Evolutionary conservation across 2,797 vertebrate species (phyloP).

Genomic region (Loris lydekkerianus): DNA sequence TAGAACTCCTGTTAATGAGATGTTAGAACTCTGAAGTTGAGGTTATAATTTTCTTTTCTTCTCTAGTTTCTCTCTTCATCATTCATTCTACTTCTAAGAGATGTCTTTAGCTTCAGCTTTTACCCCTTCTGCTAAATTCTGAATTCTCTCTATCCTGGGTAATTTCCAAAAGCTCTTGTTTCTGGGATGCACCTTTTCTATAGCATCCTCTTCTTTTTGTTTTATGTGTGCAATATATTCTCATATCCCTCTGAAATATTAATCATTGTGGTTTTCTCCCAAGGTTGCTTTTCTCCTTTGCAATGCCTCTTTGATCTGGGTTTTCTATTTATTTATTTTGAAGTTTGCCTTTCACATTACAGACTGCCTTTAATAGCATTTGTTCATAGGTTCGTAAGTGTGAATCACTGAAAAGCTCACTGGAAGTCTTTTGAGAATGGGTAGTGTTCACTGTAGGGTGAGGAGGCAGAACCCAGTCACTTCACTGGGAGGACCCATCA

Average conservation of each 20-base stretch:
- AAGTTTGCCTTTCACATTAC: slow-evolving; percentile 12
- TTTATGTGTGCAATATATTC: not conserved
- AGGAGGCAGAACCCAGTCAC: not conserved
- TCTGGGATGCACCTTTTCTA: not conserved
- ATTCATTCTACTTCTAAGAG: slow-evolving; percentile 23
- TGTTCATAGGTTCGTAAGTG: not conserved
- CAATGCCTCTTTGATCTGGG: not conserved
- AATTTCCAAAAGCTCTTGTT: slow-evolving; percentile 22
- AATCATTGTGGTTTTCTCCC: not conserved
- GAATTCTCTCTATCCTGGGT: slow-evolving; percentile 3
- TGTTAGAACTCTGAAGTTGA: slow-evolving; percentile 20
- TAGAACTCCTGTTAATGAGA: not conserved
- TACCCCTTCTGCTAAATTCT: slow-evolving; percentile 3
- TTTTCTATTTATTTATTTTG: slow-evolving; percentile 29
- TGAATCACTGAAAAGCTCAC: not conserved
- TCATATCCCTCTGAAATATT: not conserved
- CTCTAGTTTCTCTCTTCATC: slow-evolving; percentile 10
- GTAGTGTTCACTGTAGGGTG: not conserved
- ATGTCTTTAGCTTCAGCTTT: slow-evolving; percentile 26
- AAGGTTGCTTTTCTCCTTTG: slow-evolving; percentile 25
- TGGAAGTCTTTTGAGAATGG: not conserved
- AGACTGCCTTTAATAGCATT: not conserved
- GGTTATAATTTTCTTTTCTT: slow-evolving; percentile 19
- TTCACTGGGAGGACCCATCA: not conserved
- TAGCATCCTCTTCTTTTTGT: slow-evolving; percentile 30